A percentile compares a stretch with the other conserved stretches of the same genome.
phyloP scores from a whole-genome alignment of 2,888 invertebrate genomes.

The Pollenia angustigena region DNA sequence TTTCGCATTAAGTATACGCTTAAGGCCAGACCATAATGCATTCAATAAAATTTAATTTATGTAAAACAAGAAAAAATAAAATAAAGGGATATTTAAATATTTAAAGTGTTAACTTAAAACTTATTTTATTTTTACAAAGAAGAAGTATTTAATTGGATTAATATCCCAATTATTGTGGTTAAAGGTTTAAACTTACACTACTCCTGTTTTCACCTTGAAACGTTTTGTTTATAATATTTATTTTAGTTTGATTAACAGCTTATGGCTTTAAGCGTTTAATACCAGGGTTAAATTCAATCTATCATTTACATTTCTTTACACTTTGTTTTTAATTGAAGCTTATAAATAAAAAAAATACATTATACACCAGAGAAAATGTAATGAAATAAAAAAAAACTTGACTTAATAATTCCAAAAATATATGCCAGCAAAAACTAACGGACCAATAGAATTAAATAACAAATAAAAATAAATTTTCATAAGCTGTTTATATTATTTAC shows the following conservation, averaged over 20 bases:
- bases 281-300: slow-evolving; percentile 33
- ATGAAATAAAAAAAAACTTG: not conserved
- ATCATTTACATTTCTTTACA: slow-evolving; percentile 18
- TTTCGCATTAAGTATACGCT: slow-evolving; percentile 13
- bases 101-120: too few species aligned
- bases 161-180: too few species aligned
- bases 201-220: too few species aligned
- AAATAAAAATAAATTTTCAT: slow-evolving; percentile 38
- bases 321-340: slow-evolving; percentile 26
- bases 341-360: not conserved
- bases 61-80: not conserved
- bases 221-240: not conserved
- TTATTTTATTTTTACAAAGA: too few species aligned
- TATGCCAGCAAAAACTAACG: not conserved
- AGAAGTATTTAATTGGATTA: too few species aligned
- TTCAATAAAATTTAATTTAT: not conserved
- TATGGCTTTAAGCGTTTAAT: slow-evolving; percentile 28
- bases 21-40: not conserved
- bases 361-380: not conserved
- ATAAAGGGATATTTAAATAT: too few species aligned
- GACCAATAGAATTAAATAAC: not conserved
- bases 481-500: slow-evolving; percentile 29
- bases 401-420: slow-evolving; percentile 26
- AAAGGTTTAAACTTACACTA: too few species aligned
- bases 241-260: not conserved